Evolutionary conservation across 2,113 vertebrate genomes (phyloP), one percentile per base, ranked within the genome.

Genomic region (Indri indri): DNA sequence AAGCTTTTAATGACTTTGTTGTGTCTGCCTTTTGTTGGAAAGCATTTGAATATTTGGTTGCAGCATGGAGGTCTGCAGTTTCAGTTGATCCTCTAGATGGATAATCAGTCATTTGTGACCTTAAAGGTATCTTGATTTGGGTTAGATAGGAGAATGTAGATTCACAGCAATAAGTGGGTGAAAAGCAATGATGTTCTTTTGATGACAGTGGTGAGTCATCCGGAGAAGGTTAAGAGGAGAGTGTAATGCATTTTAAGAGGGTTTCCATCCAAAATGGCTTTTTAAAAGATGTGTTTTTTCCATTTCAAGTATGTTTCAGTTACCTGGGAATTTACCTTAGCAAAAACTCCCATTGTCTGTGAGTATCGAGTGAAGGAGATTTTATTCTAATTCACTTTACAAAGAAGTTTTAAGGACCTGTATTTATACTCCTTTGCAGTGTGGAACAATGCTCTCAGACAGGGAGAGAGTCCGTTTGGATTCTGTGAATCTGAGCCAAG

Each of bases 401-500:
- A 91, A 91, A 91, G 74, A 97, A 94, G 57, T 90, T 93, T 85
- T 95, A 84, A 74, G 81, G 32, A 34, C 54, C 32, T 57, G 17
- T n/a, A 86, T 91, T 54, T 93, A 47, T 91, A 83, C 54, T 95
- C 34, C 32, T 87, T 95, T 95, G 83, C 32, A 37, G 47, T 65
- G 37, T 37, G 5, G 57, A 92, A 80, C 40, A 90, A 83, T 77
- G 57, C 70, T 81, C n/a, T 90, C 88, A 96, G 95, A 97, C 74
- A 76, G 50, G 14, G 70, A 95, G 66, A 91, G 86, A 96, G 92
- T 91, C 95, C 95, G 40, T 81, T 97, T 96, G 88, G 80, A 40
- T 95, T 71, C 74, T 92, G 52, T 34, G 40, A 93, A n/a, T 92
- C 70, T 88, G 96, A 84, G 91, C 97, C 97, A 98, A 92, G 77